These are phyloP conservation scores for Catagonus wagneri DNA, from an alignment of 2,113 vertebrate genomes.

Conservation along the genomic window DNA sequence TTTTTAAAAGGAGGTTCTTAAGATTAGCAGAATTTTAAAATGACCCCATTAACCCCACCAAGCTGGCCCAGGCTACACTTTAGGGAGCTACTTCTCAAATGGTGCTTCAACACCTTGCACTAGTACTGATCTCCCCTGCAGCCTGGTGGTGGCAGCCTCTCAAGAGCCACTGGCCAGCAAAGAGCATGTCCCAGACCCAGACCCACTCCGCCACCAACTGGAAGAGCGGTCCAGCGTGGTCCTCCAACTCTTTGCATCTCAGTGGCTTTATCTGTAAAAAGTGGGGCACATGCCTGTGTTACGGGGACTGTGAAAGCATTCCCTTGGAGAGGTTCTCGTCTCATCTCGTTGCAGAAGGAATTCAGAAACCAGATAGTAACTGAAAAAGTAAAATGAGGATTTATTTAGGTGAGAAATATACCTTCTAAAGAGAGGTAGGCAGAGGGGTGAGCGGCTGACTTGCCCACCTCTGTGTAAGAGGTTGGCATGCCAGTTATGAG, in stretches of 20 bases:
- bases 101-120: neutral
- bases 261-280: fast-evolving
- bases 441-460: too few species aligned
- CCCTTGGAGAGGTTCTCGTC: too few species aligned
- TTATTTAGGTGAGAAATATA: too few species aligned
- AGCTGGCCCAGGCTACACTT: neutral
- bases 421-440: too few species aligned
- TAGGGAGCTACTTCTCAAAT: fast-evolving
- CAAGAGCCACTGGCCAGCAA: neutral
- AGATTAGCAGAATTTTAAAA: neutral
- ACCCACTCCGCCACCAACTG: fast-evolving
- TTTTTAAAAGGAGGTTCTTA: neutral
- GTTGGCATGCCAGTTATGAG: too few species aligned
- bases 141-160: neutral
- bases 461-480: too few species aligned
- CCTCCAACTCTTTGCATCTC: neutral
- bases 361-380: too few species aligned
- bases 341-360: too few species aligned
- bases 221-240: fast-evolving
- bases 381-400: too few species aligned
- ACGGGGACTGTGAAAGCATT: neutral
- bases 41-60: too few species aligned
- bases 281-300: fast-evolving
- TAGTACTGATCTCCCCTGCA: fast-evolving
- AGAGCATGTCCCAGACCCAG: fast-evolving